phyloP scores from a whole-genome alignment of 2,797 vertebrate species.

The Enteromius trimaculatus region DNA sequence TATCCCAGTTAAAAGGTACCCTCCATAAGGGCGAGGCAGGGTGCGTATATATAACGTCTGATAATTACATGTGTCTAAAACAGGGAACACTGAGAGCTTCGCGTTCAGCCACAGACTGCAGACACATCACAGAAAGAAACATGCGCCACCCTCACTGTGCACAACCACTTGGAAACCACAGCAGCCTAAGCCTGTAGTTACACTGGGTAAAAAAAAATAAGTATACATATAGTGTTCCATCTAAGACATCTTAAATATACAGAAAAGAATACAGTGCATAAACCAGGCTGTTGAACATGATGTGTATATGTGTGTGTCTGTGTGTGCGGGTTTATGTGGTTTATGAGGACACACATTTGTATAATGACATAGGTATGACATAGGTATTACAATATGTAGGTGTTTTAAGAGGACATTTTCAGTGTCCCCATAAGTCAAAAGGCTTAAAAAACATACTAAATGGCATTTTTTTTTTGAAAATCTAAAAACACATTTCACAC shows the following conservation, averaged over 20 bases:
- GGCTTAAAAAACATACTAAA: too few relatives aligned
- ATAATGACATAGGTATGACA: too few relatives aligned
- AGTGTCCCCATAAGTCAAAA: too few relatives aligned
- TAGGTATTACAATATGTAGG: too few relatives aligned
- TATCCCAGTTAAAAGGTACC: conserved; percentile 60
- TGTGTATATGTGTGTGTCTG: background rate
- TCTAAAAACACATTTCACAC: too few relatives aligned
- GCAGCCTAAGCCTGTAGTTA: conserved; percentile 56
- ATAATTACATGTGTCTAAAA: conserved; percentile 67
- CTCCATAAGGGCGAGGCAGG: conserved; percentile 59
- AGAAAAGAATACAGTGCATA: background rate
- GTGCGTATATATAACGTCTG: conserved; percentile 56
- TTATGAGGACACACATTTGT: too few relatives aligned
- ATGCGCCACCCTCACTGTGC: conserved; percentile 39
- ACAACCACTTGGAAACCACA: conserved; percentile 50
- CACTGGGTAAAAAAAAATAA: conserved; percentile 26
- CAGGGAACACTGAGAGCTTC: conserved; percentile 53
- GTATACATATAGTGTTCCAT: conserved; percentile 24
- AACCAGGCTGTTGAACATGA: conserved; percentile 2
- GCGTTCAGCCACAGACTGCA: conserved; percentile 57
- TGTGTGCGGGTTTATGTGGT: background rate
- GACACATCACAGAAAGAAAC: conserved; percentile 52
- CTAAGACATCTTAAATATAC: conserved; percentile 13
- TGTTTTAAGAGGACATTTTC: too few relatives aligned
- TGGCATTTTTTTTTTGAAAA: too few relatives aligned